A percentile compares a stretch with the other conserved stretches of the same genome.
Evolutionary conservation across 2,888 invertebrate species (phyloP).

Genomic region (Chironomus tentans): DNA sequence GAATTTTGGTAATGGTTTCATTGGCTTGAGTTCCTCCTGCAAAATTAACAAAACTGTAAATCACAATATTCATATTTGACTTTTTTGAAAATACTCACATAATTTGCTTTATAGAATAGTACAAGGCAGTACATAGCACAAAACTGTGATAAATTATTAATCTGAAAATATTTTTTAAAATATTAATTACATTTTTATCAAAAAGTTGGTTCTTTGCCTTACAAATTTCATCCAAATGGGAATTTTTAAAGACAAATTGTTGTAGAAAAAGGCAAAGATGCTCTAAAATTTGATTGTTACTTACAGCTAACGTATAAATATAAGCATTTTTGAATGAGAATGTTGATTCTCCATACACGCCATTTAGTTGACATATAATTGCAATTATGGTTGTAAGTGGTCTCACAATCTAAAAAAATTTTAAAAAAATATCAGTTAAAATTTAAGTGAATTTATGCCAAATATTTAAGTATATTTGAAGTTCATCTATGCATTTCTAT

Average conservation of each 20-base stretch:
- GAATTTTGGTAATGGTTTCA: slow-evolving; percentile 92
- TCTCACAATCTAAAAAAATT: slow-evolving; percentile 19
- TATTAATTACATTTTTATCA: no score
- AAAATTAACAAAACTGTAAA: background rate
- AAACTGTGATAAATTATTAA: slow-evolving; percentile 90
- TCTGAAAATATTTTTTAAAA: slow-evolving; percentile 30
- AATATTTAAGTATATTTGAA: no score
- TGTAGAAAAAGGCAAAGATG: no score
- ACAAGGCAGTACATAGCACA: slow-evolving; percentile 94
- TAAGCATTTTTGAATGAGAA: slow-evolving; percentile 79
- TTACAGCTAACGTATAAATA: slow-evolving; percentile 68
- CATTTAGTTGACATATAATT: slow-evolving; percentile 66
- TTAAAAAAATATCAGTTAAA: background rate
- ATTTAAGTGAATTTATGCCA: no score
- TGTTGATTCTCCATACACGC: slow-evolving; percentile 85
- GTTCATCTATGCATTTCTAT: no score
- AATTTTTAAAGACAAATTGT: no score
- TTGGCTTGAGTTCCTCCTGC: slow-evolving; percentile 63
- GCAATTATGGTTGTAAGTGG: slow-evolving; percentile 27
- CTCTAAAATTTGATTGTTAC: background rate
- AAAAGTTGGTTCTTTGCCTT: no score
- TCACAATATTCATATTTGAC: background rate
- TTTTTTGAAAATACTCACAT: slow-evolving; percentile 40
- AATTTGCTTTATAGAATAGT: slow-evolving; percentile 84
- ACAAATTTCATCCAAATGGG: no score